These are phyloP conservation scores for Parapristionchus giblindavisi DNA, from an alignment of 2,888 invertebrate species.

Conservation along the genomic window DNA sequence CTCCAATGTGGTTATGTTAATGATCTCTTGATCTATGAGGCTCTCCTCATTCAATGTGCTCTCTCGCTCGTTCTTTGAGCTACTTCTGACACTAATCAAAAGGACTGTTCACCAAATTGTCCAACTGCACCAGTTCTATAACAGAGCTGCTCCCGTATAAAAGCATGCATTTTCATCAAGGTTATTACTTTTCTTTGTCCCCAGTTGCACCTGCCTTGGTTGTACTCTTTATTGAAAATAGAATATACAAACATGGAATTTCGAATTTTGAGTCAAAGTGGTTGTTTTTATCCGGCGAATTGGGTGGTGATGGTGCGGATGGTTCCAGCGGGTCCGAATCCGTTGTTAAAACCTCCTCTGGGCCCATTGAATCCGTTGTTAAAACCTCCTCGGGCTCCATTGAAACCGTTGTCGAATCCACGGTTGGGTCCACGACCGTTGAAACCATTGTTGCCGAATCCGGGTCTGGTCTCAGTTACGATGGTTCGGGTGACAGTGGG, in stretches of 20 bases:
- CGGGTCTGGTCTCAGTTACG: slow-evolving; percentile 30
- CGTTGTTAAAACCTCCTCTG: slow-evolving; percentile 33
- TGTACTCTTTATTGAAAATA: not conserved
- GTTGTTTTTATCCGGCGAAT: not conserved
- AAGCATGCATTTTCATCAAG: no score
- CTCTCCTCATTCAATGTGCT: no score
- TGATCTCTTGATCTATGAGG: no score
- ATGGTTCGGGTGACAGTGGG: slow-evolving; percentile 24
- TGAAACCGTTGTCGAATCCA: not conserved
- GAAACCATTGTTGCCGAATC: slow-evolving; percentile 15
- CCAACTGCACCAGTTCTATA: no score
- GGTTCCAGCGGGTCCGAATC: not conserved
- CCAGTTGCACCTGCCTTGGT: no score
- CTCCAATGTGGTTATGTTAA: no score
- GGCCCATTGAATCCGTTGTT: slow-evolving; percentile 28
- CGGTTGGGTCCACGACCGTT: not conserved
- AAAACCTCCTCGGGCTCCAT: not conserved
- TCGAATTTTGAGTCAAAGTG: no score
- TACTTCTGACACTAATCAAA: no score
- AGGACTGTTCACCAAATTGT: no score
- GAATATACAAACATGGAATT: not conserved
- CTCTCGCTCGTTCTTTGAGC: no score
- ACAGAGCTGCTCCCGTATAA: no score
- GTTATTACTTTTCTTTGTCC: no score
- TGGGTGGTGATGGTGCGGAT: slow-evolving; percentile 18